These are phyloP conservation scores for Lates japonicus DNA, from an alignment of 2,797 vertebrate species.

Conservation along the genomic window DNA sequence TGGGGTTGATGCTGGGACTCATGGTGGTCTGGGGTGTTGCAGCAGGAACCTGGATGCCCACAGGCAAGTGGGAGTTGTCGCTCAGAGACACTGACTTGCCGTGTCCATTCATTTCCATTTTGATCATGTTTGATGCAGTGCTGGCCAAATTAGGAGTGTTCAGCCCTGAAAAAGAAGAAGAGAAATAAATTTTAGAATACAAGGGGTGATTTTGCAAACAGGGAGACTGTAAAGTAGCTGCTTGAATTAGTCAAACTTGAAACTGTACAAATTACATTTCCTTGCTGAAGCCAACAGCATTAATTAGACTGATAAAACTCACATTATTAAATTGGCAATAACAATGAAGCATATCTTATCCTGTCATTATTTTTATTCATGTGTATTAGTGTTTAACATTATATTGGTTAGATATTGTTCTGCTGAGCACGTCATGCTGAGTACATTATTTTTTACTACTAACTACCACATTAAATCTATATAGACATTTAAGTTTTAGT, in stretches of 20 bases:
- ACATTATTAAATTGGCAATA: no score
- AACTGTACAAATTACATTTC: neutral
- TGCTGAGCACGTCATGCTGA: neutral
- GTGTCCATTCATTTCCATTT: conserved; percentile 99
- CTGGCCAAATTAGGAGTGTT: conserved; percentile 92
- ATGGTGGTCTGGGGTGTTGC: conserved; percentile 90
- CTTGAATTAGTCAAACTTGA: neutral
- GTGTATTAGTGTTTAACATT: neutral
- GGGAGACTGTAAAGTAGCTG: neutral
- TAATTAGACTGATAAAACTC: no score
- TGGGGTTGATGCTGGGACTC: conserved; percentile 94
- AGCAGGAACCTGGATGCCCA: conserved; percentile 92
- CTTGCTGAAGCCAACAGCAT: neutral
- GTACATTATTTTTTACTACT: neutral
- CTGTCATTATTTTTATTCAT: neutral
- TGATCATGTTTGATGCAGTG: conserved; percentile 94
- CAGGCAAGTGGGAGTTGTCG: conserved; percentile 91
- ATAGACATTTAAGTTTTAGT: neutral
- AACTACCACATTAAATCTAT: neutral
- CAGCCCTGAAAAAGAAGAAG: conserved; percentile 84
- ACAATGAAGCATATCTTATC: neutral
- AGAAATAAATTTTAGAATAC: neutral
- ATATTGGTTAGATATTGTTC: neutral
- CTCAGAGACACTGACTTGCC: conserved; percentile 92
- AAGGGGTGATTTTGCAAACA: neutral